Conservation (phyloP, 2,797 vertebrate genomes). For the Sebastes steindachneri region DNA sequence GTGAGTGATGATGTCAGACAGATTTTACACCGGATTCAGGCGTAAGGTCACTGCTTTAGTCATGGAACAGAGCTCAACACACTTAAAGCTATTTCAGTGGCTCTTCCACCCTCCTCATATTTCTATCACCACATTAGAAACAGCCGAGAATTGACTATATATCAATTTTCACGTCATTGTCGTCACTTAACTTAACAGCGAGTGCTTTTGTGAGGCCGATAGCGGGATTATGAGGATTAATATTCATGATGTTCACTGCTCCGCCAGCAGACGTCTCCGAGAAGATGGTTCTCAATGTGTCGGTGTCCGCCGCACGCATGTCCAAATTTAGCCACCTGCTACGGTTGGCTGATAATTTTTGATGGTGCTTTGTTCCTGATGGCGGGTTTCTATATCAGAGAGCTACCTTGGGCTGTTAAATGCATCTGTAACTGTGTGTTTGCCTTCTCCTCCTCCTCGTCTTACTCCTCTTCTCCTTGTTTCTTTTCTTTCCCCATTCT, state of each 20-base stretch:
- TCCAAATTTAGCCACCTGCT: constrained; percentile 78
- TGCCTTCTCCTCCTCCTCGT: constrained; percentile 20
- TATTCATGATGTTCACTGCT: constrained; percentile 28
- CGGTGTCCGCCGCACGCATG: constrained; percentile 60
- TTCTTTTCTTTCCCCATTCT: constrained; percentile 57
- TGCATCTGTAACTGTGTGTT: constrained; percentile 59
- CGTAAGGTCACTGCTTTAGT: constrained; percentile 55
- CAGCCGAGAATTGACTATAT: not conserved
- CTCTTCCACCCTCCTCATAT: constrained; percentile 36
- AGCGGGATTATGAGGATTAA: constrained; percentile 22
- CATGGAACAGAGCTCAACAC: constrained; percentile 50
- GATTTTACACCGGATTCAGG: constrained; percentile 57
- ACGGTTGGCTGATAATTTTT: constrained; percentile 81
- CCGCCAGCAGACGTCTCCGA: constrained; percentile 26
- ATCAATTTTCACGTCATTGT: constrained; percentile 50
- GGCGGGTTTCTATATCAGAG: constrained; percentile 55
- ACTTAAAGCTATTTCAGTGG: constrained; percentile 31
- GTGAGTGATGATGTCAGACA: constrained; percentile 71
- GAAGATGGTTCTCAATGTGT: constrained; percentile 46
- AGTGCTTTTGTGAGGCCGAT: constrained; percentile 7
- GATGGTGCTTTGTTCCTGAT: constrained; percentile 69
- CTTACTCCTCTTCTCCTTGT: constrained; percentile 24
- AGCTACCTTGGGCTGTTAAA: constrained; percentile 58
- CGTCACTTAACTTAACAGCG: constrained; percentile 14
- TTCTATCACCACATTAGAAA: constrained; percentile 54